Conservation (phyloP, 2,888 invertebrate genomes). For the Aethes cnicana region DNA sequence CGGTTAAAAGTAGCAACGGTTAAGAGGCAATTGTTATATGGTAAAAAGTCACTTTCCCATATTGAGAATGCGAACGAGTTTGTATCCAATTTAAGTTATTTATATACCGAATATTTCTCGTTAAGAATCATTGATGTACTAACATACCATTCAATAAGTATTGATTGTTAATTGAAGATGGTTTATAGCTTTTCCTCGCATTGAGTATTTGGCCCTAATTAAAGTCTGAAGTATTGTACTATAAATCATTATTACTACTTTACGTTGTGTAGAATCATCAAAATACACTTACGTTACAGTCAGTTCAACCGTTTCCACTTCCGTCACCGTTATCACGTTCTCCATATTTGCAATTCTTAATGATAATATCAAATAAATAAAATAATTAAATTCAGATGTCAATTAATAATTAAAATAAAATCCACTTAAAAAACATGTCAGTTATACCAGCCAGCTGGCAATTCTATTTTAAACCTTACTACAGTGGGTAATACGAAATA, state of each 20-base stretch:
- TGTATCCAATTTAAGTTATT: background rate
- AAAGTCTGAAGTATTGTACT: too few species aligned
- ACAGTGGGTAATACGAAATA: conserved; percentile 7
- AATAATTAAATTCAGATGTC: conserved; percentile 34
- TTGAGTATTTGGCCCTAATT: too few species aligned
- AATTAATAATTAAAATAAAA: conserved; percentile 22
- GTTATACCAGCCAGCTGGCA: conserved; percentile 44
- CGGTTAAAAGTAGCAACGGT: conserved; percentile 8
- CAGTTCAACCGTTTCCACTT: conserved; percentile 56
- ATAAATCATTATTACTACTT: too few species aligned
- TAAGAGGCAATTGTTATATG: background rate
- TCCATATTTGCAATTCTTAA: conserved; percentile 33
- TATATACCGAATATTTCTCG: background rate
- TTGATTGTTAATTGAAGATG: too few species aligned
- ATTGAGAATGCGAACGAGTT: background rate
- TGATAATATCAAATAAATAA: conserved; percentile 14
- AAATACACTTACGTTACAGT: conserved; percentile 54
- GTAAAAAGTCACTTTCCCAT: conserved; percentile 2
- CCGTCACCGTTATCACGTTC: conserved; percentile 37
- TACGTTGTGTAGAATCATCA: background rate
- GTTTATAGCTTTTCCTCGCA: too few species aligned
- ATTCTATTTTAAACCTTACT: background rate
- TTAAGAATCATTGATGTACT: too few species aligned
- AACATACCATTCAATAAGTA: too few species aligned
- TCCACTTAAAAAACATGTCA: conserved; percentile 28